Evolutionary conservation across 2,888 invertebrate genomes (phyloP), one percentile per base, ranked within the genome.

Genomic region (Athalia cordata): DNA sequence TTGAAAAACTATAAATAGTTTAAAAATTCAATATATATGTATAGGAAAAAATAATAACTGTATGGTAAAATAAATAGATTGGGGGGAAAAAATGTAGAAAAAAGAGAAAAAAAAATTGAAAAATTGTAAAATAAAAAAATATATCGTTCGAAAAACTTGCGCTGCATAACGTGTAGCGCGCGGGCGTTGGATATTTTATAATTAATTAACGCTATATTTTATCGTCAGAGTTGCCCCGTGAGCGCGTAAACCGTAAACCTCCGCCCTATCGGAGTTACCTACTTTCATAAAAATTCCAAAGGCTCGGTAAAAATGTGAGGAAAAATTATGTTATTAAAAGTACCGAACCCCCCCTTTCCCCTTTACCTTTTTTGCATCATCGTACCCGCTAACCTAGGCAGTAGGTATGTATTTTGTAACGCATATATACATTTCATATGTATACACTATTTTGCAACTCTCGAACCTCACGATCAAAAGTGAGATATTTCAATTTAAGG

Each of bases 141-240:
- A 6, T 49, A 72, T 11, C 57, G 47, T 2, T 13, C 9, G 43
- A 47, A 65, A 61, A 45, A 43, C 7, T 3, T 43, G 9, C 45
- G 15, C 9, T 8, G 43, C 43, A 59, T n/a, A n/a, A n/a, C n/a
- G 72, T 15, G 13, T 8, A 4, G 66, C 59, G 29, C 29, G 29
- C 29, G 29, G 29, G 29, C 29, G 29, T 9, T 68, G 81, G 77
- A 83, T 83, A 84, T 84, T 83, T 84, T 81, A 81, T 85, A 86
- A 84, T 86, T 85, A 86, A 84, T 86, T 86, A 86, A 85, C 83
- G 84, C 82, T 84, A 85, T 85, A 85, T 86, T 84, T 86, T 83
- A 85, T 84, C 82, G 81, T 75, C 77, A 79, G 29, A 8, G 55
- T 29, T 29, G 29, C 29, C 29, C 29, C 29, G 29, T 29, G 29